Evolutionary conservation across 2,113 vertebrate species (phyloP).

Genomic region (Myotis brandtii): DNA sequence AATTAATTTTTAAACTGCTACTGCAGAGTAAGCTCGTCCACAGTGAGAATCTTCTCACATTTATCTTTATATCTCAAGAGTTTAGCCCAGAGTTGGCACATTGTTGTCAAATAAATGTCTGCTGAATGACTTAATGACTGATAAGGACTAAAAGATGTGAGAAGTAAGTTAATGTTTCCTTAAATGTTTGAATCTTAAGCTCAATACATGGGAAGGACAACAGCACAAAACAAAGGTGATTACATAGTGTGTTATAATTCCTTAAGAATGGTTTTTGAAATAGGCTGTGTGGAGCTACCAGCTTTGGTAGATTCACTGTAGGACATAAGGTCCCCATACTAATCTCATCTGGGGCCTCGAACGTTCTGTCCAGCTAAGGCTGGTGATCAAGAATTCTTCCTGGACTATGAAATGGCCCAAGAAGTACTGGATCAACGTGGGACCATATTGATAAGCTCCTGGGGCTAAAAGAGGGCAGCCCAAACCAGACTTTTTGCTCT

Average conservation of each 20-base stretch:
- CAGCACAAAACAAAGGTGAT: background rate
- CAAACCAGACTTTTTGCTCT: background rate
- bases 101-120: background rate
- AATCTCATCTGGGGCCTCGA: background rate
- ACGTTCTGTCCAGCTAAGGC: background rate
- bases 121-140: conserved; percentile 6
- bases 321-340: too few relatives aligned
- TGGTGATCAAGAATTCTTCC: background rate
- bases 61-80: conserved; percentile 16
- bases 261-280: background rate
- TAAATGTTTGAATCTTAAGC: background rate
- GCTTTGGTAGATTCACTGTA: background rate
- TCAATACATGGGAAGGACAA: background rate
- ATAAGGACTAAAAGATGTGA: background rate
- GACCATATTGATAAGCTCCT: background rate
- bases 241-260: too few relatives aligned
- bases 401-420: background rate
- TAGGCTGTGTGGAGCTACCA: background rate
- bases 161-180: background rate
- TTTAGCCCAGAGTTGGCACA: background rate
- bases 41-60: background rate
- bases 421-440: background rate
- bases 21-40: background rate
- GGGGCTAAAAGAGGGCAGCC: background rate
- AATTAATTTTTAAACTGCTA: background rate